Conservation (phyloP, 2,888 invertebrate genomes). For the Ramazzottius varieornatus region DNA sequence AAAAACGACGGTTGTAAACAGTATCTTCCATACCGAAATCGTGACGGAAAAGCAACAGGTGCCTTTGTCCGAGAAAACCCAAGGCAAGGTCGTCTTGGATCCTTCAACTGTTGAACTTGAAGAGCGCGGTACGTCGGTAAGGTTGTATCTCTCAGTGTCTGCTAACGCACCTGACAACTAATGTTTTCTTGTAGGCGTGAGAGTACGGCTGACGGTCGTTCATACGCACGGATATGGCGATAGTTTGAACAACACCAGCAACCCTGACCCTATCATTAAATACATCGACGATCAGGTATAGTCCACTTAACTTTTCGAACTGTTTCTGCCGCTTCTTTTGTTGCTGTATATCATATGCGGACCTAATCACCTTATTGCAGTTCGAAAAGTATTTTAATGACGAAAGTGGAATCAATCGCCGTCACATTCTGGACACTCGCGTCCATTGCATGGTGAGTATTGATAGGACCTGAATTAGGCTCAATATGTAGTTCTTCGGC, state of each 20-base stretch:
- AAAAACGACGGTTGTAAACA: slow-evolving; percentile 81
- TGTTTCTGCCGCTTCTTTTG: no score
- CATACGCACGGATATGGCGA: slow-evolving; percentile 90
- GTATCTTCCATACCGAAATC: slow-evolving; percentile 59
- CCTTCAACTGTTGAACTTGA: slow-evolving; percentile 89
- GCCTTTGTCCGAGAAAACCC: not conserved
- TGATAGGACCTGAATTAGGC: no score
- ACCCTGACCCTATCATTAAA: slow-evolving; percentile 45
- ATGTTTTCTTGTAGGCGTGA: slow-evolving; percentile 55
- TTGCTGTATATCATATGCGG: no score
- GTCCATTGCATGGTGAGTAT: slow-evolving; percentile 48
- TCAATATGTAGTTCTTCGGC: no score
- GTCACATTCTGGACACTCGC: slow-evolving; percentile 83
- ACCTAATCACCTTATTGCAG: no score
- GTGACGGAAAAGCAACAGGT: not conserved
- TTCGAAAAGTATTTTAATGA: slow-evolving; percentile 29
- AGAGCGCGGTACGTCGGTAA: slow-evolving; percentile 31
- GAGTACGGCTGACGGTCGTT: slow-evolving; percentile 60
- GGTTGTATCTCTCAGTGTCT: not conserved
- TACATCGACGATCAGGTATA: slow-evolving; percentile 87
- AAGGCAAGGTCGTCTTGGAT: slow-evolving; percentile 31
- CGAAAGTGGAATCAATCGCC: slow-evolving; percentile 76
- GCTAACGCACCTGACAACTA: no score
- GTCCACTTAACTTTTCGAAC: no score
- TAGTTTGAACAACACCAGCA: slow-evolving; percentile 67